These are phyloP conservation scores for Drosophila nr. medialis DNA, from an alignment of 2,888 invertebrate genomes.

Conservation along the genomic window DNA sequence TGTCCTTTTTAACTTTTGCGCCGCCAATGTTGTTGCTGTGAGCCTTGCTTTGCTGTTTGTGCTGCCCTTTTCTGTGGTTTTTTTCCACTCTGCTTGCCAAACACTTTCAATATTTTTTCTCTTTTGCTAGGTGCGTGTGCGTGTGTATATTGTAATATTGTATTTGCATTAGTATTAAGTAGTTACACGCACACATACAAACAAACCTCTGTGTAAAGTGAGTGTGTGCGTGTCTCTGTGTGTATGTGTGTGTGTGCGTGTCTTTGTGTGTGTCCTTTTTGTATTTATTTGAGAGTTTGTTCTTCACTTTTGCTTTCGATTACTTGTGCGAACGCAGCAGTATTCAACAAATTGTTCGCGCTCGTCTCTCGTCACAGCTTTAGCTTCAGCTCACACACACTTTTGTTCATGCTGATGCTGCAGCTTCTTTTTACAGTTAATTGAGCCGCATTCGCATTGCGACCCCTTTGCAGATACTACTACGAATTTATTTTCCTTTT, in stretches of 20 bases:
- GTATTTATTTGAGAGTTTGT: constrained; percentile 19
- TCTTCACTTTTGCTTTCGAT: constrained; percentile 69
- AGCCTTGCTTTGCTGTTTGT: background rate
- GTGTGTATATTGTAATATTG: constrained; percentile 50
- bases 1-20: constrained; percentile 79
- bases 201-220: constrained; percentile 6
- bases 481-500: background rate
- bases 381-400: constrained; percentile 29
- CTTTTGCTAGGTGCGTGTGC: constrained; percentile 38
- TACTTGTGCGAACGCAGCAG: constrained; percentile 39
- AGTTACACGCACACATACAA: constrained; percentile 41
- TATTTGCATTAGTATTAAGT: constrained; percentile 61
- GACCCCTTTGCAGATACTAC: constrained; percentile 35
- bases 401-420: constrained; percentile 24
- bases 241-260: constrained; percentile 13
- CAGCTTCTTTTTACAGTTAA: constrained; percentile 65
- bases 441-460: constrained; percentile 59
- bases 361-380: constrained; percentile 35
- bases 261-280: constrained; percentile 9
- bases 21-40: constrained; percentile 68
- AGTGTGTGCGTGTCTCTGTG: constrained; percentile 5
- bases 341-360: constrained; percentile 79
- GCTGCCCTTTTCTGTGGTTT: constrained; percentile 38
- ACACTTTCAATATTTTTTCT: constrained; percentile 47
- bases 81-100: constrained; percentile 49